These are phyloP conservation scores for Rhizoglyphus robini DNA, from an alignment of 1,140 invertebrate species.

Conservation along the genomic window DNA sequence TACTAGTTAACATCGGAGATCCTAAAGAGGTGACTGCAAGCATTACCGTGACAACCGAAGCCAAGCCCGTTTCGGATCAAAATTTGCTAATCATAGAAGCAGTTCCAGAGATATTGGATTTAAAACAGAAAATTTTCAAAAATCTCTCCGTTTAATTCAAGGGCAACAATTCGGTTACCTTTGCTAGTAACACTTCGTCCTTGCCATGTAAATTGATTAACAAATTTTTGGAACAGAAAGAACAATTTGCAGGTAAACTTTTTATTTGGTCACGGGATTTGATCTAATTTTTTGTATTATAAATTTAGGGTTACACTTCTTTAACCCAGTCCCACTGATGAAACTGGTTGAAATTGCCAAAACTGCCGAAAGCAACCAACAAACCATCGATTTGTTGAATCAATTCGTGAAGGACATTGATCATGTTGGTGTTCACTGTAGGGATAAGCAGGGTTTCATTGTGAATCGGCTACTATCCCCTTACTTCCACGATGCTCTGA, in stretches of 20 bases:
- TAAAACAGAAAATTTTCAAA: conserved; percentile 63
- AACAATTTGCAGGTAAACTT: conserved; percentile 18
- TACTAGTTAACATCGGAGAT: neutral
- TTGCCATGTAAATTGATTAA: conserved; percentile 68
- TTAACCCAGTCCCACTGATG: conserved; percentile 84
- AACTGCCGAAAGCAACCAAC: conserved; percentile 40
- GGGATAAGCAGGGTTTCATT: conserved; percentile 71
- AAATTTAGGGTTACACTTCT: conserved; percentile 82
- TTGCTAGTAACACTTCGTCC: conserved; percentile 79
- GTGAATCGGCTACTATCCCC: conserved; percentile 69
- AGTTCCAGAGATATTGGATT: conserved; percentile 65
- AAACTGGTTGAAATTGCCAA: conserved; percentile 56
- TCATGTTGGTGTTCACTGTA: conserved; percentile 62
- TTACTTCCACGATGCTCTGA: conserved; percentile 55
- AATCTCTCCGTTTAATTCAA: conserved; percentile 34
- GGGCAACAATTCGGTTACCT: conserved; percentile 51
- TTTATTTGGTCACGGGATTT: too few relatives aligned
- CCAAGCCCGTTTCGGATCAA: conserved; percentile 38
- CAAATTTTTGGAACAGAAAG: conserved; percentile 16
- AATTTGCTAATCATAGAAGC: conserved; percentile 71
- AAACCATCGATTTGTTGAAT: conserved; percentile 55
- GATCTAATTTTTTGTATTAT: conserved; percentile 32
- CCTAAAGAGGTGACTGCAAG: neutral
- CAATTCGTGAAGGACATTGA: conserved; percentile 62
- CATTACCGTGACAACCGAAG: conserved; percentile 15